phyloP scores from a whole-genome alignment of 1,140 invertebrate species.

The Tetragnatha versicolor region DNA sequence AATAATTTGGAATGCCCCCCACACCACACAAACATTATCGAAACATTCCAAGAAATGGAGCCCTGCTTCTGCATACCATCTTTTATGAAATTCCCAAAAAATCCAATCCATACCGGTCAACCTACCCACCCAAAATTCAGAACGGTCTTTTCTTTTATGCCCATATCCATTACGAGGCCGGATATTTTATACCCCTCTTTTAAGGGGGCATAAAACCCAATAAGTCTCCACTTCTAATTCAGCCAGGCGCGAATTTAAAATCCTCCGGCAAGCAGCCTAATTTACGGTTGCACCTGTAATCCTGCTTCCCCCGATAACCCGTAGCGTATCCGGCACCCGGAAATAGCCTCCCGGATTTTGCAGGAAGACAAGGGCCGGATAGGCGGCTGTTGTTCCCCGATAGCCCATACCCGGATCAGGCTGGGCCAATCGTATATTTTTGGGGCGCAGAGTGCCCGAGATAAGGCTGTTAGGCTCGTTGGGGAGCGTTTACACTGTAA shows the following conservation, averaged over 20 bases:
- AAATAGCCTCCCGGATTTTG: conserved; percentile 42
- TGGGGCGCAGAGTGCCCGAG: no score
- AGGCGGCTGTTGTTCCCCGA: conserved; percentile 29
- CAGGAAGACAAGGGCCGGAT: conserved; percentile 26
- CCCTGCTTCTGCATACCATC: no score
- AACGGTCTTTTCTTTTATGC: conserved; percentile 13
- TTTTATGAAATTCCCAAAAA: no score
- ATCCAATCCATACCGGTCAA: no score
- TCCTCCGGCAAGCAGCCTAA: conserved; percentile 46
- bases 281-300: conserved; percentile 43
- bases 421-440: conserved; percentile 46
- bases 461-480: no score
- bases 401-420: no score
- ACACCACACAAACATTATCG: no score
- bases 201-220: conserved; percentile 43
- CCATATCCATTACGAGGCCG: not conserved
- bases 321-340: conserved; percentile 44
- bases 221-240: conserved; percentile 36
- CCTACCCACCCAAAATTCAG: not conserved
- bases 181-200: conserved; percentile 29
- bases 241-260: conserved; percentile 40
- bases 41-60: no score
- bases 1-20: no score
- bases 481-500: no score
- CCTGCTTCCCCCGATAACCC: conserved; percentile 54